Conservation (phyloP, 2,797 vertebrate species). For the Poliocrania exsul region DNA sequence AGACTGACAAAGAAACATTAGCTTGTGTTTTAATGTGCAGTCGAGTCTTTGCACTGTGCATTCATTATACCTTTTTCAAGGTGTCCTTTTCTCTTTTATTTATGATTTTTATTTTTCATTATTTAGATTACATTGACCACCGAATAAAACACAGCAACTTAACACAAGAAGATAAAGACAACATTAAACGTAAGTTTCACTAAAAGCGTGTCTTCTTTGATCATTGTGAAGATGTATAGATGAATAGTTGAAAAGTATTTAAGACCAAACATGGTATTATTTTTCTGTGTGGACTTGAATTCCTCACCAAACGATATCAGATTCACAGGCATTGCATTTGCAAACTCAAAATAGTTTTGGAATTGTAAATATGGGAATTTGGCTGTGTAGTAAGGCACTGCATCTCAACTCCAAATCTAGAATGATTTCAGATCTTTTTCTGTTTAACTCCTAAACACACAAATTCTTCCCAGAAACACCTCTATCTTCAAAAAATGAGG, state of each 20-base stretch:
- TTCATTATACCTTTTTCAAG: background rate
- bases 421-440: background rate
- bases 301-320: background rate
- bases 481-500: background rate
- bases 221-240: background rate
- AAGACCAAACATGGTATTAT: background rate
- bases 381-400: background rate
- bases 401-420: background rate
- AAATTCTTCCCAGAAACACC: background rate
- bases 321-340: background rate
- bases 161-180: background rate
- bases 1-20: slow-evolving; percentile 7
- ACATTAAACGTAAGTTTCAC: background rate
- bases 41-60: background rate
- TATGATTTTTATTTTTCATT: background rate
- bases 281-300: background rate
- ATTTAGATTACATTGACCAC: background rate
- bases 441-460: background rate
- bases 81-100: background rate
- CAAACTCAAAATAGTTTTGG: background rate
- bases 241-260: background rate
- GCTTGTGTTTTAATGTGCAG: background rate
- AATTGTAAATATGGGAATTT: background rate
- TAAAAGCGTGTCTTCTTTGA: background rate
- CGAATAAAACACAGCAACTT: background rate